These are phyloP conservation scores for Pinna nobilis DNA, from an alignment of 1,140 invertebrate genomes.

Conservation along the genomic window DNA sequence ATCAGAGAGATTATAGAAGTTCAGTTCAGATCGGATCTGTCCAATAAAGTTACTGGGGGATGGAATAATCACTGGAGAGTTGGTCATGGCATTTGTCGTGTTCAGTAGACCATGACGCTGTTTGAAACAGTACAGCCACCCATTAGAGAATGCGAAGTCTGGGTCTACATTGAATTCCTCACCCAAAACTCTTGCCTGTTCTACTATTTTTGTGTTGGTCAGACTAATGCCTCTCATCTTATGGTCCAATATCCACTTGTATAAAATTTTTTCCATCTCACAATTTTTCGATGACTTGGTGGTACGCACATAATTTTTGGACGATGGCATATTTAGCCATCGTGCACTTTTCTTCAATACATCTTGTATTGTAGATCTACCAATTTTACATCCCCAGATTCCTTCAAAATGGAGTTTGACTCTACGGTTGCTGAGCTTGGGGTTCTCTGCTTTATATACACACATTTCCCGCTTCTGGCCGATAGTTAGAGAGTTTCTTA, in stretches of 20 bases:
- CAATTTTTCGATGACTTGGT: slow-evolving; percentile 2
- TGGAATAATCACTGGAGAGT: background rate
- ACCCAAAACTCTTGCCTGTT: slow-evolving; percentile 3
- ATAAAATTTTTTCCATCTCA: slow-evolving; percentile 14
- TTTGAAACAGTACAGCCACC: slow-evolving; percentile 16
- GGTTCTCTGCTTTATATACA: slow-evolving; percentile 8
- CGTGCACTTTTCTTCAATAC: slow-evolving; percentile 2
- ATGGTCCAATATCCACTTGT: slow-evolving; percentile 17
- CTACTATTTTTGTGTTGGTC: slow-evolving; percentile 4
- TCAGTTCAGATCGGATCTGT: background rate
- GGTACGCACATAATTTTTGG: background rate
- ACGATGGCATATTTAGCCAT: slow-evolving; percentile 7
- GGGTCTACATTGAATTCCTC: slow-evolving; percentile 7
- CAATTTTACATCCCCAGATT: slow-evolving; percentile 4
- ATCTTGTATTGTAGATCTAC: background rate
- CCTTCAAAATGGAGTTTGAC: background rate
- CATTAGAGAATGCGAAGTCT: slow-evolving; percentile 3
- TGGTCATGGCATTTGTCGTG: background rate
- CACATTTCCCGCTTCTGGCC: slow-evolving; percentile 17
- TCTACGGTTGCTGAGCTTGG: background rate
- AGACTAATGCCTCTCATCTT: slow-evolving; percentile 5
- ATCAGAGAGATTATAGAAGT: slow-evolving; percentile 15
- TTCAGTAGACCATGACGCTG: slow-evolving; percentile 1
- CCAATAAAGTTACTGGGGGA: slow-evolving; percentile 8
- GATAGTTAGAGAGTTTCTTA: too few species aligned